Evolutionary conservation across 2,113 vertebrate species (phyloP).

Genomic region (Choloepus hoffmanni): DNA sequence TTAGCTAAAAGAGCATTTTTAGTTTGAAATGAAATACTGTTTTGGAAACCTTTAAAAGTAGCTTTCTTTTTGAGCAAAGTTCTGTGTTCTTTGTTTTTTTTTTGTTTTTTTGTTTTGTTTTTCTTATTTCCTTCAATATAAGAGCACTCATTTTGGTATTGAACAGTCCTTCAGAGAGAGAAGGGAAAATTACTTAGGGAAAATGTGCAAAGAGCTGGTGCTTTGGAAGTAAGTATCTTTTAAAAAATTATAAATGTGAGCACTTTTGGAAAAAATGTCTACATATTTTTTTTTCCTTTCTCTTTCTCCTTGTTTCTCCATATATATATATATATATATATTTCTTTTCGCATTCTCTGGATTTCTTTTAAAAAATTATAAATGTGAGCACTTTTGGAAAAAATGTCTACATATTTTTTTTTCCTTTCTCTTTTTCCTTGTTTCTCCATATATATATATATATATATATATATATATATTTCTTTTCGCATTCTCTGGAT

Average conservation of each 20-base stretch:
- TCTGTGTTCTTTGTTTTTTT: neutral
- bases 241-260: neutral
- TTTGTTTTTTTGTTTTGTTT: neutral
- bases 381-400: neutral
- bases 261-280: neutral
- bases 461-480: neutral
- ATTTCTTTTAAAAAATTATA: neutral
- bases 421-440: neutral
- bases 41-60: conserved; percentile 29
- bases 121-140: conserved; percentile 17
- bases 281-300: neutral
- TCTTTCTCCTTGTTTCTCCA: neutral
- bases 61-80: neutral
- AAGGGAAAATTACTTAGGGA: conserved; percentile 17
- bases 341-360: neutral
- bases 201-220: neutral
- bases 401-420: neutral
- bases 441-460: neutral
- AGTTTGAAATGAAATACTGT: neutral
- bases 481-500: neutral
- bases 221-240: neutral
- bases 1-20: conserved; percentile 31
- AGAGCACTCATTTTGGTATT: neutral
- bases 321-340: neutral
- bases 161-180: neutral